These are phyloP conservation scores for Morus bassanus DNA, from an alignment of 2,797 vertebrate genomes.

Conservation along the genomic window DNA sequence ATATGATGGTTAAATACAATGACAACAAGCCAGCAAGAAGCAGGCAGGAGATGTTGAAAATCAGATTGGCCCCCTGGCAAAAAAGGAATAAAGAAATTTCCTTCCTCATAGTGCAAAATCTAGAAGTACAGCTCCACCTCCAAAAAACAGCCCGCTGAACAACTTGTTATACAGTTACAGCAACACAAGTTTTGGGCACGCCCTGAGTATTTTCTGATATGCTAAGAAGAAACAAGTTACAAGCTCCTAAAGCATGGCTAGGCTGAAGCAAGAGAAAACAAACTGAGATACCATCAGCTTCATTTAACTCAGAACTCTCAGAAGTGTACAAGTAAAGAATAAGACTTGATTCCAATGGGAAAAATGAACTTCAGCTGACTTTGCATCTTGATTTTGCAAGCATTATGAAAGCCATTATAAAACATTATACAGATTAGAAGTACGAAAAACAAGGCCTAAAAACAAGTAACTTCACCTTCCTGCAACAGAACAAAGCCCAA, in stretches of 20 bases:
- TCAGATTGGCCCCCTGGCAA: background rate
- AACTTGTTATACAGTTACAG: background rate
- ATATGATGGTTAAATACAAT: background rate
- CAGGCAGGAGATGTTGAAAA: background rate
- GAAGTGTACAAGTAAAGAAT: background rate
- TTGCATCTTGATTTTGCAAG: background rate
- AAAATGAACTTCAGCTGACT: background rate
- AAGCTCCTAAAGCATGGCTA: background rate
- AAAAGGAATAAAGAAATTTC: background rate
- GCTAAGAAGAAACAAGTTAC: background rate
- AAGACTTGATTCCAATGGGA: background rate
- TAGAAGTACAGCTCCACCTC: background rate
- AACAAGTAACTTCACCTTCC: background rate
- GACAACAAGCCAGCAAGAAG: background rate
- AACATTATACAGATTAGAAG: background rate
- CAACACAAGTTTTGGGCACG: background rate
- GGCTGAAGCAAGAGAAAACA: background rate
- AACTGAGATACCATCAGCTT: background rate
- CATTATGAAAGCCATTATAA: background rate
- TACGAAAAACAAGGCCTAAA: background rate
- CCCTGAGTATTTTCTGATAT: background rate
- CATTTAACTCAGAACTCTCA: background rate
- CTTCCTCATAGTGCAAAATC: background rate
- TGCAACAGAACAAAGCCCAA: background rate
- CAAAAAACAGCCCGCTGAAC: background rate